Percentiles rank a stretch among this genome's conserved stretches.
These are phyloP conservation scores for Malthinus flaveolus DNA, from an alignment of 2,888 invertebrate genomes.

Conservation along the genomic window DNA sequence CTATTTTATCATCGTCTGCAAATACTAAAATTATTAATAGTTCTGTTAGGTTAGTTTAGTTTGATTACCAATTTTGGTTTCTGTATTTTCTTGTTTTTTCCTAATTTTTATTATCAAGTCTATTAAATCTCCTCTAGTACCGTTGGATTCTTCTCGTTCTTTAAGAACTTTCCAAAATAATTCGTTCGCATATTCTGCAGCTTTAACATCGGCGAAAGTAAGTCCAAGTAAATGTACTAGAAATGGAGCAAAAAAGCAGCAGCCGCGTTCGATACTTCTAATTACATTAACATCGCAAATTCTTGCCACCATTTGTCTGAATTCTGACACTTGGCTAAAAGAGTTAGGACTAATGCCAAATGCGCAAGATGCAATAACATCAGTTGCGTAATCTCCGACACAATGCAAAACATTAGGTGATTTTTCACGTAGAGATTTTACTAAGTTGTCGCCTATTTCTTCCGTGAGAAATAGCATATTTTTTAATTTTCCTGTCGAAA, in stretches of 20 bases:
- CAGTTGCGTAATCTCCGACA: constrained; percentile 52
- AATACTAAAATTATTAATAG: neutral
- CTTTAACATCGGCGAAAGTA: constrained; percentile 43
- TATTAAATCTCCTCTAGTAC: constrained; percentile 53
- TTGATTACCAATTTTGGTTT: constrained; percentile 28
- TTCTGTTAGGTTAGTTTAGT: constrained; percentile 31
- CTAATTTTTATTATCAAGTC: constrained; percentile 52
- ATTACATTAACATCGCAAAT: constrained; percentile 43
- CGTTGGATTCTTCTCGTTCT: constrained; percentile 40
- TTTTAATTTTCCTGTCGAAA: constrained; percentile 58
- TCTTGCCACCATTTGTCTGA: constrained; percentile 46
- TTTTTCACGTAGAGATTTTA: neutral
- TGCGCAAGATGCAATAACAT: constrained; percentile 54
- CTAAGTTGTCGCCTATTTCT: neutral
- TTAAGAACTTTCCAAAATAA: constrained; percentile 47
- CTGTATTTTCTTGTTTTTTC: constrained; percentile 26
- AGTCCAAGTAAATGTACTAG: constrained; percentile 46
- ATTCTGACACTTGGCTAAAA: constrained; percentile 38
- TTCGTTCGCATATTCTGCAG: constrained; percentile 44
- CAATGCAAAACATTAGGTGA: constrained; percentile 44
- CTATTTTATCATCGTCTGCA: constrained; percentile 2
- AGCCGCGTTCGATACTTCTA: constrained; percentile 24
- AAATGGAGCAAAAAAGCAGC: constrained; percentile 45
- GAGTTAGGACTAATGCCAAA: constrained; percentile 54
- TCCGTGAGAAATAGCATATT: constrained; percentile 45